Evolutionary conservation across 1,140 invertebrate species (phyloP).

Genomic region (Micrasema longulum): DNA sequence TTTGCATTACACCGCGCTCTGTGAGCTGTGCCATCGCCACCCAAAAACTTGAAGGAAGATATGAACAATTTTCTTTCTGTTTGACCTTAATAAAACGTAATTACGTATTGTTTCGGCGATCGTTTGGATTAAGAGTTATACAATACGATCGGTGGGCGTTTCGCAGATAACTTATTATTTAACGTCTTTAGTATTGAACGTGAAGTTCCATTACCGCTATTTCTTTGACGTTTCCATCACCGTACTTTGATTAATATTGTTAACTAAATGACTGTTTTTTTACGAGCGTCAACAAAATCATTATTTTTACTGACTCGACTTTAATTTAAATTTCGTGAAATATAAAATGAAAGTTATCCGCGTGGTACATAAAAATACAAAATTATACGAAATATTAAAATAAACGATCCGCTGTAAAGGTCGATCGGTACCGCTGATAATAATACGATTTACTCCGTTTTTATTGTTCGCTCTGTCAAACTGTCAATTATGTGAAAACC

Average conservation of each 20-base stretch:
- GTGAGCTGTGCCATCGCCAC: neutral
- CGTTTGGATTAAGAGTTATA: constrained; percentile 3
- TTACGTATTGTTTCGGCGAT: constrained; percentile 12
- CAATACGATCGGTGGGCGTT: neutral
- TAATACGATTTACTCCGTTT: constrained; percentile 38
- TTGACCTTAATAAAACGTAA: constrained; percentile 21
- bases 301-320: neutral
- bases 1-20: constrained; percentile 16
- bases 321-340: constrained; percentile 3
- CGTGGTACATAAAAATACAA: too few species aligned
- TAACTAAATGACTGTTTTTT: neutral
- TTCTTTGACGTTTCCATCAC: too few species aligned
- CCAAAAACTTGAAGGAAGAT: neutral
- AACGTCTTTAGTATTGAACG: too few species aligned
- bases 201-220: too few species aligned
- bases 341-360: neutral
- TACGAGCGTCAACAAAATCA: neutral
- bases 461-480: constrained; percentile 52
- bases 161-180: neutral
- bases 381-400: constrained; percentile 23
- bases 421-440: constrained; percentile 29
- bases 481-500: constrained; percentile 51
- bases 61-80: constrained; percentile 4
- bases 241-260: too few species aligned
- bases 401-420: constrained; percentile 12